Conservation (phyloP, 2,797 vertebrate genomes). For the Gymnodraco acuticeps region DNA sequence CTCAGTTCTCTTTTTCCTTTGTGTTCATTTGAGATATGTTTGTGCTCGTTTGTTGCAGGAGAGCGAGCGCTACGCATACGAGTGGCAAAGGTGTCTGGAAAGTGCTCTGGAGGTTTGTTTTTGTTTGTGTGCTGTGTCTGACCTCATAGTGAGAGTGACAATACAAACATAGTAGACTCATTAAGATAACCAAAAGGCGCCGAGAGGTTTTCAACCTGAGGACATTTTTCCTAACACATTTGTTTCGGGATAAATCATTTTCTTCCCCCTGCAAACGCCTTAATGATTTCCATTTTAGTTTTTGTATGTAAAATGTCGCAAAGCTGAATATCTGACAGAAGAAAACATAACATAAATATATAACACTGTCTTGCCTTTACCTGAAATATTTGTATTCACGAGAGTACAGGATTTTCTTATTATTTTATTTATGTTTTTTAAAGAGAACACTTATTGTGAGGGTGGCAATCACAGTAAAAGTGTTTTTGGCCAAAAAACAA, state of each 20-base stretch:
- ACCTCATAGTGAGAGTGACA: conserved; percentile 1
- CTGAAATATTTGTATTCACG: no score
- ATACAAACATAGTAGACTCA: conserved; percentile 26
- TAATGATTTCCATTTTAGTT: not conserved
- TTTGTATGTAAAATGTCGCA: no score
- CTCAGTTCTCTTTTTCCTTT: conserved; percentile 13
- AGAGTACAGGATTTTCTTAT: not conserved
- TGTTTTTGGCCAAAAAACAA: not conserved
- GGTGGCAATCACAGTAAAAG: not conserved
- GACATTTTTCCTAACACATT: not conserved
- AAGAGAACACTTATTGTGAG: not conserved
- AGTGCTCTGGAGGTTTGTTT: conserved; percentile 92
- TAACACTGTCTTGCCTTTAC: no score
- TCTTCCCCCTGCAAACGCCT: not conserved
- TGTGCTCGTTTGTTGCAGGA: conserved; percentile 84
- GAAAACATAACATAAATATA: no score
- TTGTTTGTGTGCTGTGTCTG: conserved; percentile 31
- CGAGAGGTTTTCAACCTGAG: conserved; percentile 5
- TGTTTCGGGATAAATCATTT: not conserved
- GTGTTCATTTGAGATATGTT: conserved; percentile 39
- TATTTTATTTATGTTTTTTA: not conserved
- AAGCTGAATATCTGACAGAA: no score
- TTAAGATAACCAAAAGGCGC: conserved; percentile 25
- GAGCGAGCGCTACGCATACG: conserved; percentile 96
- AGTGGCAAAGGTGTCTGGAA: conserved; percentile 97